phyloP scores from a whole-genome alignment of 2,113 vertebrate genomes.

The Pao palembangensis region DNA sequence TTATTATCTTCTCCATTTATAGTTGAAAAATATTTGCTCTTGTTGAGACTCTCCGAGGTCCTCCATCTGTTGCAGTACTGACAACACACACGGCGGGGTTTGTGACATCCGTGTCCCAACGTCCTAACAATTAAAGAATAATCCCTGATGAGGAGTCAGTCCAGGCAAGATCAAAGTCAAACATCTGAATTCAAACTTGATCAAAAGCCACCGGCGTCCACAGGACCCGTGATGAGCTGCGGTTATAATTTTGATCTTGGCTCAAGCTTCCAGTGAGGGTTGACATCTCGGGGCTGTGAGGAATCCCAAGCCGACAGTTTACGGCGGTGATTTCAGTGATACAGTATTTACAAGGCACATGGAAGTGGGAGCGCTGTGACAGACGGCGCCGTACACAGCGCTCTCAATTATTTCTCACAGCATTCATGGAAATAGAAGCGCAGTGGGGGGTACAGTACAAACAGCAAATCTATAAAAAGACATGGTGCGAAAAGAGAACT shows the following conservation, averaged over 20 bases:
- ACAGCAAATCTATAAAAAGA: constrained; percentile 69
- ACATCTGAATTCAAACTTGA: constrained; percentile 39
- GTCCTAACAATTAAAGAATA: background rate
- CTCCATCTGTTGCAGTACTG: constrained; percentile 49
- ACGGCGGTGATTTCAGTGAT: constrained; percentile 61
- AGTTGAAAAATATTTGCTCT: constrained; percentile 38
- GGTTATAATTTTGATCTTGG: constrained; percentile 44
- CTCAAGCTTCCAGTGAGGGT: constrained; percentile 53
- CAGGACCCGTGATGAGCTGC: constrained; percentile 22
- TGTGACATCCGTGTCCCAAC: constrained; percentile 19
- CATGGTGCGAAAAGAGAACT: constrained; percentile 55
- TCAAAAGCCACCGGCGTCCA: constrained; percentile 41
- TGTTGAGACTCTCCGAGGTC: constrained; percentile 31
- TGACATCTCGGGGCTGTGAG: constrained; percentile 53
- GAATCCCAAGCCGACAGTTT: constrained; percentile 52
- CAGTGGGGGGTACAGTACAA: constrained; percentile 64
- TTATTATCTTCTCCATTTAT: constrained; percentile 23
- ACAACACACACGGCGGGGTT: constrained; percentile 39
- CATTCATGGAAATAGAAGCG: constrained; percentile 71
- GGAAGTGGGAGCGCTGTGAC: constrained; percentile 62
- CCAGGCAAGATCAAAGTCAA: constrained; percentile 39
- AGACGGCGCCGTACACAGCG: constrained; percentile 54
- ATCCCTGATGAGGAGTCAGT: no score
- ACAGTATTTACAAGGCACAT: constrained; percentile 69
- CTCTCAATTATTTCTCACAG: constrained; percentile 76